These are phyloP conservation scores for Heterotis niloticus DNA, from an alignment of 2,113 vertebrate species.

Conservation along the genomic window DNA sequence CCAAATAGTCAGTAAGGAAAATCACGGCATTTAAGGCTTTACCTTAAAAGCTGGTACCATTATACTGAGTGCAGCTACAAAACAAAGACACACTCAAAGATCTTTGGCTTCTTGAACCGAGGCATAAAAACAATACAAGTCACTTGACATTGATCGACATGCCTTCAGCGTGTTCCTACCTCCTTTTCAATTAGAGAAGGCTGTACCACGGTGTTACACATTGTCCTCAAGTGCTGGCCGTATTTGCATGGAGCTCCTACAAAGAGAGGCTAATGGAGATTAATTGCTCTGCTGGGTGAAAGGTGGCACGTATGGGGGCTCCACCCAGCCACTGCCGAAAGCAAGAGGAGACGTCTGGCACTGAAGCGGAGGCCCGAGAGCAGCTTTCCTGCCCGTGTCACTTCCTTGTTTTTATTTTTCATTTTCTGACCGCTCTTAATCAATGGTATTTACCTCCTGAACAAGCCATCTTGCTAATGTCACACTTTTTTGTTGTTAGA, in stretches of 20 bases:
- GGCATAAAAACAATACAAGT: not conserved
- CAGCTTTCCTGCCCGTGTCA: not conserved
- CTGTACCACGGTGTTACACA: not conserved
- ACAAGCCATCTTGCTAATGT: no score
- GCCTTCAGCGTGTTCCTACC: not conserved
- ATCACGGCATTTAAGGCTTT: no score
- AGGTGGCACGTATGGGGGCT: not conserved
- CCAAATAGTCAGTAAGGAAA: no score
- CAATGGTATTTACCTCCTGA: no score
- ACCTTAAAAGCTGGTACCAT: no score
- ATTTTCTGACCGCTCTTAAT: no score
- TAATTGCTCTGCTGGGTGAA: not conserved
- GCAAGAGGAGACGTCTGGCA: conserved; percentile 5
- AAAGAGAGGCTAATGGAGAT: conserved; percentile 14
- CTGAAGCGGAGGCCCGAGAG: not conserved
- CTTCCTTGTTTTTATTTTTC: no score
- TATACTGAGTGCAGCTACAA: no score
- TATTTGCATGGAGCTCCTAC: conserved; percentile 6
- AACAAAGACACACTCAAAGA: no score
- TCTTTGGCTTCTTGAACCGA: no score
- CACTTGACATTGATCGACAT: not conserved
- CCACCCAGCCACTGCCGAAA: not conserved
- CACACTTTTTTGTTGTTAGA: no score
- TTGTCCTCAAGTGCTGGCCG: not conserved
- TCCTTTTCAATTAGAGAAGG: not conserved